Base-by-base conservation (phyloP, 2,797 vertebrate species). In the Acipenser transmontanus region DNA sequence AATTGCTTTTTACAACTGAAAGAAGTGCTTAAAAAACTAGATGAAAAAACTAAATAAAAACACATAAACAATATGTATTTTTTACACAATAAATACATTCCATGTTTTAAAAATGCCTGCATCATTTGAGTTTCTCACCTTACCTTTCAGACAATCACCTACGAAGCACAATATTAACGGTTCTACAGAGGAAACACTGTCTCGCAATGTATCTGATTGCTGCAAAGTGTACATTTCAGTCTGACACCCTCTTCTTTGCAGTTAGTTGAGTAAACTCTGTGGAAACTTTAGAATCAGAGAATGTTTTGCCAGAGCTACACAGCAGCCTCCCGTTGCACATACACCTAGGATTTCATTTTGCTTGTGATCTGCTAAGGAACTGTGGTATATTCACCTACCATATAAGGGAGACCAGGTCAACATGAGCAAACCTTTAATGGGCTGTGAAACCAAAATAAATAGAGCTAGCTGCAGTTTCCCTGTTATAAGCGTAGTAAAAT, bases 321-420 rank as follows among this genome's bases (percentile, higher is more conserved):
- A 34, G 70, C 72, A 77, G 75, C 60, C 70, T 74, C 68, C 64
- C 82, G 76, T 77, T 76, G 74, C 61, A 70, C 69, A 76, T 57
- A 77, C 81, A 89, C 84, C 82, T 85, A 87, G 68, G 79, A 79
- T 79, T 84, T 85, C 76, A 81, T 81, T 82, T 84, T 65, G 81
- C 72, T 74, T 67, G 73, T 71, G 76, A 6, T 2, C 68, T 64
- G 72, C 75, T 74, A 79, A 78, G 76, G 77, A 78, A 79, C 77
- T 71, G 78, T 47, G 68, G 72, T 73, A 76, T 78, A 84, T 80
- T 83, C 79, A 70, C 74, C 76, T 75, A 73, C 82, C 84, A 71
- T 80, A 87, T 85, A 89, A 84, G 88, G 83, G 81, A 87, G 75
- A 82, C 70, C 81, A 82, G 82, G 84, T 90, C 86, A 82, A 81